phyloP scores from a whole-genome alignment of 1,140 invertebrate species.

The Drosophila mojavensis region DNA sequence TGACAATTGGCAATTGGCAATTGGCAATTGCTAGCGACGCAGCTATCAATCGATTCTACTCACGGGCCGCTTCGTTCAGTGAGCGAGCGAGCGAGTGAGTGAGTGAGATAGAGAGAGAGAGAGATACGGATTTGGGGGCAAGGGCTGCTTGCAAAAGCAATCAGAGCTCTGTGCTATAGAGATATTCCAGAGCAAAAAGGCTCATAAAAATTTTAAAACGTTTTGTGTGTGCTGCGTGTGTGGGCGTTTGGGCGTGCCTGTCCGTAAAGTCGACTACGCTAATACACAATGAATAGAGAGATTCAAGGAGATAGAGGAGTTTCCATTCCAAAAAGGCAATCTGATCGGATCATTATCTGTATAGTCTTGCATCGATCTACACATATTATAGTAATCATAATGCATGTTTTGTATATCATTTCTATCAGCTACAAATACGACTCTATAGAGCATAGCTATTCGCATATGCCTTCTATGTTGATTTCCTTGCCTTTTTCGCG shows the following conservation, averaged over 20 bases:
- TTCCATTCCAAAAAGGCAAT: too few relatives aligned
- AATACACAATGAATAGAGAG: constrained; percentile 7
- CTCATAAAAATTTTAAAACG: constrained; percentile 72
- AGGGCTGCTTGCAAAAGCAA: constrained; percentile 45
- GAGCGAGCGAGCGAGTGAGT: too few relatives aligned
- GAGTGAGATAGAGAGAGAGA: too few relatives aligned
- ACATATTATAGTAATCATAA: too few relatives aligned
- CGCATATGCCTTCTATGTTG: constrained; percentile 6
- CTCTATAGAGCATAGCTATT: constrained; percentile 9
- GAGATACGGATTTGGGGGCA: too few relatives aligned
- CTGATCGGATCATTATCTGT: too few relatives aligned
- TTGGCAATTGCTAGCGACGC: constrained; percentile 40
- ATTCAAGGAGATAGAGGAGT: too few relatives aligned
- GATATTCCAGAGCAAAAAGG: constrained; percentile 33
- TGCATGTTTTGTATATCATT: too few relatives aligned
- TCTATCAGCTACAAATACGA: too few relatives aligned
- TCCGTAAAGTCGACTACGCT: constrained; percentile 4
- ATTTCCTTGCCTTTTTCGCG: constrained; percentile 55
- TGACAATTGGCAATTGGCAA: constrained; percentile 37
- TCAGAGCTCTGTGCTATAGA: constrained; percentile 48
- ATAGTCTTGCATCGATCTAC: too few relatives aligned
- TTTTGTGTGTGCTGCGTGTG: neutral
- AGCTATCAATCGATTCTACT: constrained; percentile 75
- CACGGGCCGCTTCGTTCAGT: neutral
- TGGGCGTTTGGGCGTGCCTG: neutral